Conservation (phyloP, 2,888 invertebrate genomes). For the Athalia circularis region DNA sequence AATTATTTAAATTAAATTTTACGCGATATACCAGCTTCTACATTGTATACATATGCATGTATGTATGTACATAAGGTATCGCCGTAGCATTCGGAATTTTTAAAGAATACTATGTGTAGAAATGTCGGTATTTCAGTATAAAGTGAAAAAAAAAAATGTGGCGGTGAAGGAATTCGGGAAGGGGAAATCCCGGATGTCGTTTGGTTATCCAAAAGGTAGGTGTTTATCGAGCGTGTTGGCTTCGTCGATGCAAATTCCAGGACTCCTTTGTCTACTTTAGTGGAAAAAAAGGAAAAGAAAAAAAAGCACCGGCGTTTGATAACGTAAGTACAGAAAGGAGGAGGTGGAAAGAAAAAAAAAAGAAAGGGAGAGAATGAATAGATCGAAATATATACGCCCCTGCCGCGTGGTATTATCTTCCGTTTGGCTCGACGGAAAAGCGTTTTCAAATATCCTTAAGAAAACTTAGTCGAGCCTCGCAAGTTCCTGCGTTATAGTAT, state of each 20-base stretch:
- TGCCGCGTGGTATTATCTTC: conserved; percentile 3
- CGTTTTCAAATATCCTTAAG: conserved; percentile 25
- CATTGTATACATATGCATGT: too few relatives aligned
- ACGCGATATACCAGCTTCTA: too few relatives aligned
- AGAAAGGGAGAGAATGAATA: not conserved
- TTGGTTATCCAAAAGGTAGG: not conserved
- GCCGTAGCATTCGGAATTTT: too few relatives aligned
- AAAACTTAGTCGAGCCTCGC: conserved; percentile 33
- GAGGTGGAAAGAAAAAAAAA: not conserved
- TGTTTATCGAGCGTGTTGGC: conserved; percentile 6
- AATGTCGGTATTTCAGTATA: too few relatives aligned
- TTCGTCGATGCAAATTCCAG: not conserved
- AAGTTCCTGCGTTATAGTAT: not conserved
- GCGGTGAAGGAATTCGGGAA: too few relatives aligned
- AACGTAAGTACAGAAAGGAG: not conserved
- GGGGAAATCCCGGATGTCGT: too few relatives aligned
- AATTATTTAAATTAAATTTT: too few relatives aligned
- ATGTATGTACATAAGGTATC: too few relatives aligned
- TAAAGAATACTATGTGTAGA: too few relatives aligned
- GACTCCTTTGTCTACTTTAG: conserved; percentile 1
- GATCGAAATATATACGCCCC: conserved; percentile 4
- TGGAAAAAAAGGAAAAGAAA: not conserved
- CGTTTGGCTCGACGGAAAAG: conserved; percentile 26
- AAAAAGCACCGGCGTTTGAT: not conserved
- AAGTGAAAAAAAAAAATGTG: too few relatives aligned